Percentiles rank a stretch among this genome's conserved stretches.
These are phyloP conservation scores for Trididemnum nubilum DNA, from an alignment of 23 tunicate genomes.

Conservation along the genomic window DNA sequence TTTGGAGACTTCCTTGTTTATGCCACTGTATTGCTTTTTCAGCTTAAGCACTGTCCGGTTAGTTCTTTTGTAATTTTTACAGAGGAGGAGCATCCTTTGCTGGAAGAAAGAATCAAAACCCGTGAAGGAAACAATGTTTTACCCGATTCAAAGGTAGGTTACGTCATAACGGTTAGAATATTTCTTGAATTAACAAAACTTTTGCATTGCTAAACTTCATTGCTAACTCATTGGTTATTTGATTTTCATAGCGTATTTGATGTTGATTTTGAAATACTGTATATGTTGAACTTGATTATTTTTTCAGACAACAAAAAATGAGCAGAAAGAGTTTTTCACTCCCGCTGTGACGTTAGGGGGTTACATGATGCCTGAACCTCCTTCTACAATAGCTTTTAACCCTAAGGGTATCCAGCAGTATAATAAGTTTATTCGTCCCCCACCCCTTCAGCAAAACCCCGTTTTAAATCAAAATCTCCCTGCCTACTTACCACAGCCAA, in stretches of 20 bases:
- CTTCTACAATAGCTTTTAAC: conserved; percentile 3
- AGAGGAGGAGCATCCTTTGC: conserved; percentile 18
- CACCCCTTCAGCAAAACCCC: not conserved
- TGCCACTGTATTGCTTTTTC: too few species aligned
- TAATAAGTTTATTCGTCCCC: conserved; percentile 35
- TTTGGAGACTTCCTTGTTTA: too few species aligned
- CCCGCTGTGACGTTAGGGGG: conserved; percentile 22
- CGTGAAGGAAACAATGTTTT: not conserved
- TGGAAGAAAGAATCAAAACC: conserved; percentile 1
- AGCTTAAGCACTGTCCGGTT: too few species aligned
- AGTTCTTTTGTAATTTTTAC: too few species aligned
- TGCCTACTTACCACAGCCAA: conserved; percentile 40
- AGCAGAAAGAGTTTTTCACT: not conserved
- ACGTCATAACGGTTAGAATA: too few species aligned
- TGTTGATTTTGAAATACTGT: too few species aligned
- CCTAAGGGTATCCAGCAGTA: conserved; percentile 6
- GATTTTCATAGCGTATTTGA: too few species aligned
- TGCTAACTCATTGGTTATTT: too few species aligned
- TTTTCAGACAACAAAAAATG: conserved; percentile 32
- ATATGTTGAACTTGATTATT: too few species aligned
- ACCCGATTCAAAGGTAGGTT: conserved; percentile 8
- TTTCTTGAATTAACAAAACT: too few species aligned
- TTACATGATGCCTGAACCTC: conserved; percentile 19
- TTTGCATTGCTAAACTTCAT: too few species aligned
- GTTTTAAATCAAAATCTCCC: conserved; percentile 13